Evolutionary conservation across 2,797 vertebrate species (phyloP), one percentile per base, ranked within the genome.

Genomic region (Cuniculus paca): DNA sequence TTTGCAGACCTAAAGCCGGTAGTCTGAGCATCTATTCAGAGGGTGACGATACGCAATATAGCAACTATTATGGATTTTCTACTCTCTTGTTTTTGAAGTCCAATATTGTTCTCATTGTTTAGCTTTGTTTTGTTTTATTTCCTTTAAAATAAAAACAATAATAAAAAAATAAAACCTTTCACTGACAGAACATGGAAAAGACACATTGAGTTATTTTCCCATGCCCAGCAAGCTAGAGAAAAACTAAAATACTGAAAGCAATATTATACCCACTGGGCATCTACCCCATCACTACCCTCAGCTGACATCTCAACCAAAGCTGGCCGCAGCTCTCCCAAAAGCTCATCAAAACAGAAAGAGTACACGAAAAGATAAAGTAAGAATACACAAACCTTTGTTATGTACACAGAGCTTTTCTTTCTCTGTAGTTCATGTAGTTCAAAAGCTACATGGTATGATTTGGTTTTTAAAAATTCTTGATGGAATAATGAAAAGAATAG

Each of bases 231-330:
- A 68, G 7, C 6, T 39, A 1, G 75, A 24, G 26, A 54, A 94
- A 89, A 94, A 72, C 28, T 52, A 52, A 74, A 92, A 78, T 61
- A 70, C 68, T 70, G 50, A 95, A 88, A 72, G 31, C 16, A 80
- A 39, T 45, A 22, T n/a, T 68, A n/a, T n/a, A 54, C 42, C 16
- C 68, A 78, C 42, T 61, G 72, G 58, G 28, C 48, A 84, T 28
- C 60, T 19, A 42, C 28, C 20, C 48, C 50, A 58, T 24, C 14
- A n/a, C n/a, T 24, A 56, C 11, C 22, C 34, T 12, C 24, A 31
- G 48, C 22, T 7, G 6, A 81, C 10, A 72, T 63, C 75, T 91
- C 61, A 63, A 70, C 11, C 26, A 79, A 54, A 52, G 20, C 39
- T 50, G 17, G 22, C 34, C 14, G 45, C 17, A 42, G 36, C 34